Conservation (phyloP, 2,113 vertebrate species). For the Tichodroma muraria region DNA sequence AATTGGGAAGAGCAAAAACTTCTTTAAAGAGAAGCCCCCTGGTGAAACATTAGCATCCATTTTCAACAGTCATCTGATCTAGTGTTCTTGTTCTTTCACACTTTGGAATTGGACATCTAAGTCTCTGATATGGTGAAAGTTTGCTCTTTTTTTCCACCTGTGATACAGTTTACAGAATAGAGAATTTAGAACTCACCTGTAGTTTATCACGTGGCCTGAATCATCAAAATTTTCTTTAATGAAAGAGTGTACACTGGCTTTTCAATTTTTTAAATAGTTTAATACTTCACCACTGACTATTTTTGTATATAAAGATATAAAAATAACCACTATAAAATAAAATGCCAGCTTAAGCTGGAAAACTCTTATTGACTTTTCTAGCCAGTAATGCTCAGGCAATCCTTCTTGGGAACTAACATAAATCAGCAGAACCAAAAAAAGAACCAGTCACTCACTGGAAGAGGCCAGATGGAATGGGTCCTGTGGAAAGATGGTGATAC, state of each 20-base stretch:
- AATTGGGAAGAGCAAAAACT: background rate
- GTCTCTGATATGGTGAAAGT: background rate
- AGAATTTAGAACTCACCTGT: background rate
- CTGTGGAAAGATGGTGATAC: background rate
- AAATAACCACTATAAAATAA: background rate
- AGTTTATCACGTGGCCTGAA: background rate
- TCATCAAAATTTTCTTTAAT: background rate
- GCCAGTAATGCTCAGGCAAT: background rate
- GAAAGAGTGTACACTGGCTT: background rate
- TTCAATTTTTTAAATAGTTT: background rate
- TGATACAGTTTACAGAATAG: background rate
- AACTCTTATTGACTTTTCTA: background rate
- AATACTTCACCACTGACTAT: background rate
- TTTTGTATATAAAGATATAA: background rate
- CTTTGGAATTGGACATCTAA: background rate
- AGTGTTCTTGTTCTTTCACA: background rate
- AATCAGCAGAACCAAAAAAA: background rate
- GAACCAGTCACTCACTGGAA: background rate
- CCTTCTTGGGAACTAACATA: background rate
- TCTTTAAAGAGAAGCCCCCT: background rate
- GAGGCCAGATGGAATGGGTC: background rate
- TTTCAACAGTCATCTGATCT: background rate
- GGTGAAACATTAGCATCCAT: background rate
- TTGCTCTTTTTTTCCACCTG: background rate
- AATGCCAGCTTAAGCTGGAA: background rate